Base-by-base conservation (phyloP, 1,140 invertebrate genomes). In the Diachasma alloeum region DNA sequence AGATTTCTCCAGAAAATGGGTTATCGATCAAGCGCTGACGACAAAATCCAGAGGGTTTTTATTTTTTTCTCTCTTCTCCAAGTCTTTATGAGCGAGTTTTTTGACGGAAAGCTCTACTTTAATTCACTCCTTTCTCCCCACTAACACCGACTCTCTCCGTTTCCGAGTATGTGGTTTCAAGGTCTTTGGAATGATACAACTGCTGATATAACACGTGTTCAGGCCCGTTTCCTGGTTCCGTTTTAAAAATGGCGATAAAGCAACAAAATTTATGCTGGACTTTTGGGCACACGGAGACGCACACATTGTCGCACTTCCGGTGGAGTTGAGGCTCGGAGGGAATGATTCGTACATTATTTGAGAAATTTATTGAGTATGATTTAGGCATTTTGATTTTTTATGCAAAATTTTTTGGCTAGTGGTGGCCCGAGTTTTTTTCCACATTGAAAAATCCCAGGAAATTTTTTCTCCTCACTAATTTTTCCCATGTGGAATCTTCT, bases 1-100 rank as follows among this genome's bases (percentile, higher is more conserved):
- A 85, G 66, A 77, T 19, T 17, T 39, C 74, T 46, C 48, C 46
- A 75, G 82, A 84, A 85, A 85, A 85, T 83, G 81, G 82, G 82
- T 82, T 83, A 84, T 84, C 80, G 83, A 84, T 83, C 79, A 81
- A 63, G 59, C 59, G 24, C 19, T 31, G 59, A 63, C 59, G 59
- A 63, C 48, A 17, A 63, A 63, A 24, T 24, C 24, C 19, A 19
- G 24, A 56, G 19, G n/a, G 48, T 56, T 56, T 56, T 56, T 56
- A 26, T 26, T 63, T 63, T 53, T 53, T 11, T 46, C 44, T 9
- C n/a, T 46, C 44, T 46, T 46, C 3, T 46, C 11, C 48, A 53
- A 17, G 11, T 53, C 17, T 15, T 53, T 15, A 53, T 42, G 39
- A 53, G 17, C 2, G 48, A n/a, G 4, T 53, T 53, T 53, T 53